These are phyloP conservation scores for Carollia perspicillata DNA, from an alignment of 2,113 vertebrate genomes.

Conservation along the genomic window DNA sequence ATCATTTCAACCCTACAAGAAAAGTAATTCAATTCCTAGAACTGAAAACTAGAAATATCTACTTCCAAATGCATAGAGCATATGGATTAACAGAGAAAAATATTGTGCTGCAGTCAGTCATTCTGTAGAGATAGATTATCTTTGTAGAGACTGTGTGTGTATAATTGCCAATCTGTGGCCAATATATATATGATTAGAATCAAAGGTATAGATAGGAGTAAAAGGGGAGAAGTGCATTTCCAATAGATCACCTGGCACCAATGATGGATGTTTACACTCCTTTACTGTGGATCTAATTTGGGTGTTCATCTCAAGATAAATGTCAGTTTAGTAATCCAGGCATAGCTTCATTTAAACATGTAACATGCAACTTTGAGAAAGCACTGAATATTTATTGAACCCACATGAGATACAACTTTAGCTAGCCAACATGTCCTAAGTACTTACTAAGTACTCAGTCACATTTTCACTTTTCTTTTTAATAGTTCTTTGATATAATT, in stretches of 20 bases:
- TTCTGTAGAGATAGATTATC: neutral
- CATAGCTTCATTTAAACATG: neutral
- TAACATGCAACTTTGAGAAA: constrained; percentile 7
- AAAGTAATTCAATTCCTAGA: constrained; percentile 13
- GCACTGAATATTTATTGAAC: neutral
- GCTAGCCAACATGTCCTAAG: neutral
- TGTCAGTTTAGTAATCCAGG: neutral
- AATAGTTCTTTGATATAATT: neutral
- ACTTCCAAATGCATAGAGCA: neutral
- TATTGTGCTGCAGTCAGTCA: neutral
- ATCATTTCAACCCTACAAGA: neutral
- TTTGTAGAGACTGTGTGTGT: neutral
- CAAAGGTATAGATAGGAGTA: neutral
- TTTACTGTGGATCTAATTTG: neutral
- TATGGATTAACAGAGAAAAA: neutral
- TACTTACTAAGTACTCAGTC: neutral
- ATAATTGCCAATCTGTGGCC: neutral
- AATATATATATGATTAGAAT: neutral
- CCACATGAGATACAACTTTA: neutral
- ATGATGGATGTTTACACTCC: neutral
- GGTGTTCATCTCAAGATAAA: neutral
- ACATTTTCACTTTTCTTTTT: neutral
- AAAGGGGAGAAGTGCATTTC: neutral
- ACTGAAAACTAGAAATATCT: neutral
- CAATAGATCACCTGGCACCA: too few relatives aligned